These are phyloP conservation scores for Heliconius erato DNA, from an alignment of 2,888 invertebrate genomes.

Conservation along the genomic window DNA sequence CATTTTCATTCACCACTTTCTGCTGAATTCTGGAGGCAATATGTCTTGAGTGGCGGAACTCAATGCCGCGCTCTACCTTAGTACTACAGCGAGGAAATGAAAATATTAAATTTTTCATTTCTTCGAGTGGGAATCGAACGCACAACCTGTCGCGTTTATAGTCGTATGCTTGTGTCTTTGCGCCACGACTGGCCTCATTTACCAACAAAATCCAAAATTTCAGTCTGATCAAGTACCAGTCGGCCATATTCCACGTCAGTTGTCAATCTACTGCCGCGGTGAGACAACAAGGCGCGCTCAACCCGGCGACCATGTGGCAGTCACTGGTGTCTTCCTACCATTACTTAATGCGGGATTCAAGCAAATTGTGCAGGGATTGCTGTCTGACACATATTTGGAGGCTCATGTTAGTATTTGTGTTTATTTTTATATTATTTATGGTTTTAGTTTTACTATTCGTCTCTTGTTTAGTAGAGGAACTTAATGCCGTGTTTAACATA, in stretches of 20 bases:
- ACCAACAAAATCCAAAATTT: background rate
- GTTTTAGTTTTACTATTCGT: background rate
- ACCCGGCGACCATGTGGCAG: slow-evolving; percentile 97
- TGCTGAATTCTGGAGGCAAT: too few species aligned
- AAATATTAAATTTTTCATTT: too few species aligned
- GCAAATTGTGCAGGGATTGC: slow-evolving; percentile 93
- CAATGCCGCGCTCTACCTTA: too few species aligned
- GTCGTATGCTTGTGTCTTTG: too few species aligned
- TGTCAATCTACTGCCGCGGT: slow-evolving; percentile 97
- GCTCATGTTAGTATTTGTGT: slow-evolving; percentile 92
- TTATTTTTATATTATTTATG: background rate
- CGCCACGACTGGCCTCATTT: too few species aligned
- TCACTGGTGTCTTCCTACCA: slow-evolving; percentile 97
- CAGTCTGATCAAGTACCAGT: slow-evolving; percentile 99
- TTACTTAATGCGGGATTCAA: slow-evolving; percentile 93
- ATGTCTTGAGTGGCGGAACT: too few species aligned
- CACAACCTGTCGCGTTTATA: too few species aligned
- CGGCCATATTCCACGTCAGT: slow-evolving; percentile 97
- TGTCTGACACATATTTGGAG: slow-evolving; percentile 98
- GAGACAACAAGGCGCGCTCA: slow-evolving; percentile 95
- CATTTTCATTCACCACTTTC: too few species aligned
- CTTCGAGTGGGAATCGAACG: too few species aligned
- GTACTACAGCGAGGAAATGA: too few species aligned
- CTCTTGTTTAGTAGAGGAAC: too few species aligned
- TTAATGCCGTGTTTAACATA: too few species aligned